Evolutionary conservation across 2,888 invertebrate species (phyloP).

Genomic region (Agriopis marginaria): DNA sequence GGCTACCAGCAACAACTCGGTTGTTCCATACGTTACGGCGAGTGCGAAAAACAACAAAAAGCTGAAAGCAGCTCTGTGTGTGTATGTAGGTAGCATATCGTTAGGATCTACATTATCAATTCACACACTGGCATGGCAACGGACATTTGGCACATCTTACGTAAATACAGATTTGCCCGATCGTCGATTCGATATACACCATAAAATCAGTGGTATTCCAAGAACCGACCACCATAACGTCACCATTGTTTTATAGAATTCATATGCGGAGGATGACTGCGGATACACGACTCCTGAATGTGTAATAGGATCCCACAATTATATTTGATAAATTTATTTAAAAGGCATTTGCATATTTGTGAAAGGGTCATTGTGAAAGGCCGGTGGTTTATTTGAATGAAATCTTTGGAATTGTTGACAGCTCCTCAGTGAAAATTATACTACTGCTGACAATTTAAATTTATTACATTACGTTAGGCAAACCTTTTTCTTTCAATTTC

Average conservation of each 20-base stretch:
- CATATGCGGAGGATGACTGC: slow-evolving; percentile 76
- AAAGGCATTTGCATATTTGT: slow-evolving; percentile 79
- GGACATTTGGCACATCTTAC: slow-evolving; percentile 32
- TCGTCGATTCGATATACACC: slow-evolving; percentile 75
- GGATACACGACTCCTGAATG: slow-evolving; percentile 82
- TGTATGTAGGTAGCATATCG: background rate
- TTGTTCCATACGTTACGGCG: no score
- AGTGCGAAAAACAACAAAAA: no score
- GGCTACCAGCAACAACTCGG: no score
- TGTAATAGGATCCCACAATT: slow-evolving; percentile 84
- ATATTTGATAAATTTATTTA: slow-evolving; percentile 85
- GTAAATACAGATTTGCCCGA: slow-evolving; percentile 52
- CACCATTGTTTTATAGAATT: slow-evolving; percentile 80
- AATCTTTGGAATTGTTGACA: slow-evolving; percentile 18
- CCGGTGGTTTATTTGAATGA: slow-evolving; percentile 34
- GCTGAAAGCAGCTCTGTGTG: background rate
- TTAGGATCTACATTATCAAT: background rate
- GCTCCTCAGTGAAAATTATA: slow-evolving; percentile 3
- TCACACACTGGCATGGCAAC: background rate
- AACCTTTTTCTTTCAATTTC: no score
- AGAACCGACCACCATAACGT: slow-evolving; percentile 84
- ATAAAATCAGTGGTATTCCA: slow-evolving; percentile 79
- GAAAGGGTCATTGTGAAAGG: slow-evolving; percentile 77
- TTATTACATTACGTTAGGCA: no score
- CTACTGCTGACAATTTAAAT: no score